Evolutionary conservation across 2,797 vertebrate species (phyloP).

Genomic region (Podarcis lilfordi): DNA sequence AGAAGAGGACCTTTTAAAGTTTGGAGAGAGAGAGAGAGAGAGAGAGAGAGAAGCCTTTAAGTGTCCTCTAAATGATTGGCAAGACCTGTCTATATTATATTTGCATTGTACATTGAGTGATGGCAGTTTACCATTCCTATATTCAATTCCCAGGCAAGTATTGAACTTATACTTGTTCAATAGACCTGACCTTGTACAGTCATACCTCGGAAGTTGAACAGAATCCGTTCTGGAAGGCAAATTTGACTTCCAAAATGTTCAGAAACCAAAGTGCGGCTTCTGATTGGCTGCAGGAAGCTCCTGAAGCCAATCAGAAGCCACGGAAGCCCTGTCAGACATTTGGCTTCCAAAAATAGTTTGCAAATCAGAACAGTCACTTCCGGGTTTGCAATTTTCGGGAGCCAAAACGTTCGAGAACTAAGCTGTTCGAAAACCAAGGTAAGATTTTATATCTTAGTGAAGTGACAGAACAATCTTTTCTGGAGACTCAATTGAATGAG

Average conservation of each 20-base stretch:
- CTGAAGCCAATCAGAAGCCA: too few species aligned
- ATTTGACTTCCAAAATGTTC: too few species aligned
- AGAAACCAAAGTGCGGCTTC: too few species aligned
- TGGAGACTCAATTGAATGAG: neutral
- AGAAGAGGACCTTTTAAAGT: neutral
- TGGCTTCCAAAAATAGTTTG: too few species aligned
- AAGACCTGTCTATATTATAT: conserved; percentile 1
- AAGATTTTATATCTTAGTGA: neutral
- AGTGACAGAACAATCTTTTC: neutral
- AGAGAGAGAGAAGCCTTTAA: neutral
- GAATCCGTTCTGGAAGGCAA: too few species aligned
- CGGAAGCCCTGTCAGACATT: too few species aligned
- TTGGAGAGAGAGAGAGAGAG: neutral
- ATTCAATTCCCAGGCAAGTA: neutral
- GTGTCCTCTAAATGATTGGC: neutral
- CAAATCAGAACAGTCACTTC: too few species aligned
- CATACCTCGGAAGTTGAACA: too few species aligned
- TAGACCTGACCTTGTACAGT: neutral
- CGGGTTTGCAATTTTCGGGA: too few species aligned
- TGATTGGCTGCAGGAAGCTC: too few species aligned
- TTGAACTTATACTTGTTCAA: neutral
- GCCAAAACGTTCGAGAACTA: too few species aligned
- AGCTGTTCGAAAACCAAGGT: too few species aligned
- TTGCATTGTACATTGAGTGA: neutral
- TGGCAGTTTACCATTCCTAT: neutral